These are phyloP conservation scores for Mechanitis mazaeus DNA, from an alignment of 2,888 invertebrate species.

Conservation along the genomic window DNA sequence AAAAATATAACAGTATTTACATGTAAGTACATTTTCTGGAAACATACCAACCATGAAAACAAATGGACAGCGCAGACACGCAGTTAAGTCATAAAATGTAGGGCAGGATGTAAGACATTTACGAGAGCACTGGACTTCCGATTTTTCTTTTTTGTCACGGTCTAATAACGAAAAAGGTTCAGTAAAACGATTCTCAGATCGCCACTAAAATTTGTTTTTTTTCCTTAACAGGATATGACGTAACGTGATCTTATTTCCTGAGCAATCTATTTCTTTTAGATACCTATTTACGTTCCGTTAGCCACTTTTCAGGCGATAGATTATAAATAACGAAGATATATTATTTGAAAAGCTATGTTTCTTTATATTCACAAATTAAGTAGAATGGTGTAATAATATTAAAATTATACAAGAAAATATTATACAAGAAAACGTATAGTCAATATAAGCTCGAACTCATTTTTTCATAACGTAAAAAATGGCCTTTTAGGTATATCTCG, in stretches of 20 bases:
- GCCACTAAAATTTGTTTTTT: constrained; percentile 28
- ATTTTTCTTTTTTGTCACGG: constrained; percentile 41
- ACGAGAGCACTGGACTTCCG: constrained; percentile 32
- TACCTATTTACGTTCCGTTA: constrained; percentile 35
- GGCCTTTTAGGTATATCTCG: constrained; percentile 1
- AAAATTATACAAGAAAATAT: neutral
- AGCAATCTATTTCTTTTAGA: constrained; percentile 22
- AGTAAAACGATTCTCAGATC: constrained; percentile 27
- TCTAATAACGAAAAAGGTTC: constrained; percentile 39
- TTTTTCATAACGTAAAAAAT: constrained; percentile 1
- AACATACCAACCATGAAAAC: constrained; percentile 19
- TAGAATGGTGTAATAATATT: neutral
- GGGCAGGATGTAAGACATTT: constrained; percentile 26
- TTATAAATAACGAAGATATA: no score
- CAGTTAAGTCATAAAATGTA: constrained; percentile 28
- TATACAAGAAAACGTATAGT: neutral
- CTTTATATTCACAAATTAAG: no score
- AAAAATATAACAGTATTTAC: neutral
- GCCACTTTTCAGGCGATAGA: no score
- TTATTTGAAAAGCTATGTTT: no score
- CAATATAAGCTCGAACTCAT: neutral
- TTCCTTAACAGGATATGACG: constrained; percentile 30
- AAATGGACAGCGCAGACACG: constrained; percentile 24
- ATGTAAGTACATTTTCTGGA: constrained; percentile 1
- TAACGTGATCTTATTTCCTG: constrained; percentile 38